phyloP scores from a whole-genome alignment of 2,113 vertebrate genomes.

The Helogale parvula region DNA sequence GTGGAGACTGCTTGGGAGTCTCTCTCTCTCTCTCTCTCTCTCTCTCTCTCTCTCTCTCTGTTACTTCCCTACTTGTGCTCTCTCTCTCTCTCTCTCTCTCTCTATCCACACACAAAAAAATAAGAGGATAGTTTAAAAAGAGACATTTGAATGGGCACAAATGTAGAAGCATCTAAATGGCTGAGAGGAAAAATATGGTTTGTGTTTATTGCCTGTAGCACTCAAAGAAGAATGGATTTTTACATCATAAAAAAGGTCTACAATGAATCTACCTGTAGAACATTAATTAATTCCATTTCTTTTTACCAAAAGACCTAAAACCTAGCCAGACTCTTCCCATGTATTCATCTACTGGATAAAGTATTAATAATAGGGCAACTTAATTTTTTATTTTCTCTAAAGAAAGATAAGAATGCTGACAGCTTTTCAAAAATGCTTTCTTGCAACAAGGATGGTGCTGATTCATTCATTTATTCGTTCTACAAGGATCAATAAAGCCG shows the following conservation, averaged over 20 bases:
- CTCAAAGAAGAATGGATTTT: not conserved
- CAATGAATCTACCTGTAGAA: not conserved
- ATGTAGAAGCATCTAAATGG: not conserved
- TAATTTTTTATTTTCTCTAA: not conserved
- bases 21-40: no score
- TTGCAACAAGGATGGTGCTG: not conserved
- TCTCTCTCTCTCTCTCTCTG: no score
- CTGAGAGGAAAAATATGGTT: not conserved
- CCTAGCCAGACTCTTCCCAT: not conserved
- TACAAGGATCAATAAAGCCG: not conserved
- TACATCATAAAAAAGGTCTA: not conserved
- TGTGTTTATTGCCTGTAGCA: not conserved
- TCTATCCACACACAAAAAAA: no score
- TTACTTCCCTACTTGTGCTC: no score
- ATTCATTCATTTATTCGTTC: not conserved
- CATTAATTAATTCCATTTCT: slow-evolving; percentile 6
- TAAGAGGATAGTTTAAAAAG: not conserved
- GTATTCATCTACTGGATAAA: not conserved
- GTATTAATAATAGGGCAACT: not conserved
- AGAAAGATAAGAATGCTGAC: not conserved
- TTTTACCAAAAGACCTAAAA: slow-evolving; percentile 17
- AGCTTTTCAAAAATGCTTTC: not conserved
- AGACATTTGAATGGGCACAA: not conserved
- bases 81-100: no score
- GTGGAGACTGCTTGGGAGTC: no score